Evolutionary conservation across 2,797 vertebrate genomes (phyloP).

Genomic region (Orientallactaga sibirica): DNA sequence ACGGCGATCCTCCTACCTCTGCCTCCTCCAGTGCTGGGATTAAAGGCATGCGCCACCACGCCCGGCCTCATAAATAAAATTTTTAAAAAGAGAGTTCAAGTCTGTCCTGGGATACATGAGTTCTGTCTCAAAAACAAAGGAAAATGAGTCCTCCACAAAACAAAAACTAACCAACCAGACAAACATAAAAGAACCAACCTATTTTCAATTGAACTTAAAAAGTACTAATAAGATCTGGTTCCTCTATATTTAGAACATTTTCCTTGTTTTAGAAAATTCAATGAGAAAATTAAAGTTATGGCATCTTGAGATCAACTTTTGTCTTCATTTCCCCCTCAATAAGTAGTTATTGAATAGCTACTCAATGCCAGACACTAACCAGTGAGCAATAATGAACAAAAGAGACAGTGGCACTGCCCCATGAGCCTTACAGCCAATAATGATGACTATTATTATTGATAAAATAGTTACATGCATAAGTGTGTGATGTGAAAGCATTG

Average conservation of each 20-base stretch:
- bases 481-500: slow-evolving; percentile 34
- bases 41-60: too few species aligned
- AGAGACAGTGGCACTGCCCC: background rate
- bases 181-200: background rate
- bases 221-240: background rate
- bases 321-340: background rate
- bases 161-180: background rate
- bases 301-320: background rate
- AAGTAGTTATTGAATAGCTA: slow-evolving; percentile 28
- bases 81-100: background rate
- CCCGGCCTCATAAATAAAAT: too few species aligned
- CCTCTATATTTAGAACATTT: slow-evolving; percentile 32
- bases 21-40: too few species aligned
- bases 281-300: slow-evolving; percentile 34
- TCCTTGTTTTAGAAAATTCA: slow-evolving; percentile 42
- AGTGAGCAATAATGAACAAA: slow-evolving; percentile 37
- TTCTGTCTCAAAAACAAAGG: background rate
- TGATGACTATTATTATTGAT: background rate
- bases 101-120: background rate
- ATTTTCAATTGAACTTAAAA: slow-evolving; percentile 29
- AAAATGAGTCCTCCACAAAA: background rate
- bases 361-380: background rate
- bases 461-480: slow-evolving; percentile 3
- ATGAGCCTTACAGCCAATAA: background rate
- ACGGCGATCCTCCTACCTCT: too few species aligned